phyloP scores from a whole-genome alignment of 2,888 invertebrate species.

The Dioctria rufipes region DNA sequence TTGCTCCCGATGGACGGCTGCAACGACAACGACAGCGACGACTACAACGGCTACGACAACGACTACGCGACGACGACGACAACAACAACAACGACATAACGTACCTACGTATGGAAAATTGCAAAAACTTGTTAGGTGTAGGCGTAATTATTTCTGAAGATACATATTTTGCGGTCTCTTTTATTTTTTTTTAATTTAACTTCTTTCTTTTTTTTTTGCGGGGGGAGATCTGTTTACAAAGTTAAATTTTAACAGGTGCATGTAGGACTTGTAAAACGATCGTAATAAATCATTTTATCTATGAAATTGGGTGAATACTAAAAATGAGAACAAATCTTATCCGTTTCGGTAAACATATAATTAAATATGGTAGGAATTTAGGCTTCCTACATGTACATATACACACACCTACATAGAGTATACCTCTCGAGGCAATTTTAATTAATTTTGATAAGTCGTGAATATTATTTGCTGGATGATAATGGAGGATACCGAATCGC shows the following conservation, averaged over 20 bases:
- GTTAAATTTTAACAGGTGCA: slow-evolving; percentile 23
- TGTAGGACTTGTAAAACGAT: neutral
- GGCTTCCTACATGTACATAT: no score
- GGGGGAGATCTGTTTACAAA: no score
- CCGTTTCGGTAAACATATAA: no score
- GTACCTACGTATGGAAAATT: slow-evolving; percentile 13
- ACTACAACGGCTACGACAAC: no score
- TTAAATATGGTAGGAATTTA: no score
- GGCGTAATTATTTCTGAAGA: slow-evolving; percentile 53
- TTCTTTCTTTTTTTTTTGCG: neutral
- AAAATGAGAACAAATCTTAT: neutral
- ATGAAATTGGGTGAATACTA: slow-evolving; percentile 7
- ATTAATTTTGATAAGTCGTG: no score
- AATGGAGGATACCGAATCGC: no score
- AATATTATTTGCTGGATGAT: no score
- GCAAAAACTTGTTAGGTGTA: slow-evolving; percentile 51
- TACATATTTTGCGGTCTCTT: slow-evolving; percentile 5
- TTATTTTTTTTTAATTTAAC: neutral
- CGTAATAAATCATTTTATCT: slow-evolving; percentile 21
- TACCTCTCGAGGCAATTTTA: no score
- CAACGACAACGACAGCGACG: neutral
- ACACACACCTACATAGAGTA: no score
- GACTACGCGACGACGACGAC: no score
- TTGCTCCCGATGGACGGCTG: slow-evolving; percentile 27
- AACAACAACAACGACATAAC: no score